Evolutionary conservation across 2,797 vertebrate genomes (phyloP).

Genomic region (Sebastes paucispinis): DNA sequence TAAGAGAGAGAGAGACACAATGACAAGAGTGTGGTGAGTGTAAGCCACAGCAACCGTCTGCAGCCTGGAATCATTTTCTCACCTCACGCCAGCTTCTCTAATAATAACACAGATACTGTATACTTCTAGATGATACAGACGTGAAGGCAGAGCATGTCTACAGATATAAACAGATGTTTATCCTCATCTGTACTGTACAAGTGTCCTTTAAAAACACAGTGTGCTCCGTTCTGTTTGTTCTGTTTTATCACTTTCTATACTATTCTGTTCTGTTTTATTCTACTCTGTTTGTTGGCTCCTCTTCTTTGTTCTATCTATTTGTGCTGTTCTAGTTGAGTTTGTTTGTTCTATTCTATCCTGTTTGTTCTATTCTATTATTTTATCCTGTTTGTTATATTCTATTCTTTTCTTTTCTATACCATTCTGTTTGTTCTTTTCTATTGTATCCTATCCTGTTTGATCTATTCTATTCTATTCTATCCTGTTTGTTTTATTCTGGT

Average conservation of each 20-base stretch:
- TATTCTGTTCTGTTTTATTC: not conserved
- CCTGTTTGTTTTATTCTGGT: no score
- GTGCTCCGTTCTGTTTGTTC: not conserved
- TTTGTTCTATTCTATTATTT: not conserved
- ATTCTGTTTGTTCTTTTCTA: not conserved
- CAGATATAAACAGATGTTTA: not conserved
- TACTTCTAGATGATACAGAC: not conserved
- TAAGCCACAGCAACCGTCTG: constrained; percentile 31
- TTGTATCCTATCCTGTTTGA: not conserved
- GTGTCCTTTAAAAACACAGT: not conserved
- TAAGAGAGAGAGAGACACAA: not conserved
- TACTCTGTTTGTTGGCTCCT: not conserved
- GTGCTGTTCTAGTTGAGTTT: not conserved
- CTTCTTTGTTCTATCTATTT: not conserved
- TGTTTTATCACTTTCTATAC: not conserved
- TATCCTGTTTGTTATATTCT: not conserved
- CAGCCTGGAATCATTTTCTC: constrained; percentile 24
- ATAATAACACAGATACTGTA: not conserved
- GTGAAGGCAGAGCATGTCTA: not conserved
- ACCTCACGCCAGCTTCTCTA: constrained; percentile 12
- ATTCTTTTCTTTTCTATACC: no score
- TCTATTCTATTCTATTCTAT: not conserved
- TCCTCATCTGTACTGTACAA: not conserved
- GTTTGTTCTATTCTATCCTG: no score
- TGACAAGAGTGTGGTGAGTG: constrained; percentile 19